A percentile compares a stretch with the other conserved stretches of the same genome.
Evolutionary conservation across 2,797 vertebrate genomes (phyloP).

Genomic region (Pseudomugil gertrudae): DNA sequence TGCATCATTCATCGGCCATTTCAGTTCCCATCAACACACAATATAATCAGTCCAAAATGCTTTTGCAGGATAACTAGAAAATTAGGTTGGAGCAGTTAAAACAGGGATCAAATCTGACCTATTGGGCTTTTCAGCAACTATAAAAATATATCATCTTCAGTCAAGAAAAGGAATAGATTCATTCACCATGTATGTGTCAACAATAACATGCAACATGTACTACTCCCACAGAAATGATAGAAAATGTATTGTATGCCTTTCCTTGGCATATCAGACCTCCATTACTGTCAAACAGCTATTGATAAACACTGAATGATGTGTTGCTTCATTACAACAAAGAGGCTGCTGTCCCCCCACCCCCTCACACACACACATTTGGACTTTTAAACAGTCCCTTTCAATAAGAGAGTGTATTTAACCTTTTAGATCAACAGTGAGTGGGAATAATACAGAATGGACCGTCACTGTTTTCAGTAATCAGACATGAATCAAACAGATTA

Average conservation of each 20-base stretch:
- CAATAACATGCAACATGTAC: too few species aligned
- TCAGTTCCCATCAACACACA: conserved; percentile 27
- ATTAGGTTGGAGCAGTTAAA: conserved; percentile 22
- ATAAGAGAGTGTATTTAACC: background rate
- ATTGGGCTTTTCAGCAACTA: conserved; percentile 7
- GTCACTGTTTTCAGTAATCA: background rate
- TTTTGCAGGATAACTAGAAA: conserved; percentile 40
- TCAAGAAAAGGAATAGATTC: background rate
- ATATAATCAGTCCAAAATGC: conserved; percentile 26
- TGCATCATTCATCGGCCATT: conserved; percentile 42
- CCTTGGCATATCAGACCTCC: background rate
- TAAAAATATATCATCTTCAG: background rate
- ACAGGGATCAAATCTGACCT: conserved; percentile 6
- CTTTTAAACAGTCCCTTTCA: background rate
- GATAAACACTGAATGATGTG: background rate
- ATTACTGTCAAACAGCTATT: background rate
- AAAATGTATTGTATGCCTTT: background rate
- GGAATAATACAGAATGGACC: background rate
- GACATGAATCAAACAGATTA: background rate
- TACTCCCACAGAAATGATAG: too few species aligned
- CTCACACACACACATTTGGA: background rate
- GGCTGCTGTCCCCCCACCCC: background rate
- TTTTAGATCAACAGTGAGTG: background rate
- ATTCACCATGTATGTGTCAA: background rate
- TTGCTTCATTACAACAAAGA: background rate